phyloP scores from a whole-genome alignment of 1,140 invertebrate genomes.

The Melipona quadrifasciata region DNA sequence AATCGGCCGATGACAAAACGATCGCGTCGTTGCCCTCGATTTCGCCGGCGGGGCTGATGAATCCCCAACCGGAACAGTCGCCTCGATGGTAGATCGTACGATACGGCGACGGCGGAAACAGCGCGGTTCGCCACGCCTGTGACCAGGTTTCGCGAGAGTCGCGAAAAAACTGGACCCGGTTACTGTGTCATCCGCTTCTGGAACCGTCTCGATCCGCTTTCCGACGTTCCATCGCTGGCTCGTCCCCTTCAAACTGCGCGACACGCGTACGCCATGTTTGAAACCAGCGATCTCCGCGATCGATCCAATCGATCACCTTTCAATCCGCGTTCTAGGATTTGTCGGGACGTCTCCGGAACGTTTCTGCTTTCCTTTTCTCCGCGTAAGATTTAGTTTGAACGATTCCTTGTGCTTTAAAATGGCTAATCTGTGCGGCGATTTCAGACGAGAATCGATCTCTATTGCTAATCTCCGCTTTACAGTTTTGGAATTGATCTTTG shows the following conservation, averaged over 20 bases:
- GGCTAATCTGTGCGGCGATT: too few relatives aligned
- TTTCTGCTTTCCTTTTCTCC: background rate
- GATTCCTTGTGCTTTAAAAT: background rate
- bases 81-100: background rate
- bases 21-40: slow-evolving; percentile 59
- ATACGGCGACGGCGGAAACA: slow-evolving; percentile 26
- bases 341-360: too few relatives aligned
- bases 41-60: background rate
- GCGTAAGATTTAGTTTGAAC: background rate
- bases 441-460: too few relatives aligned
- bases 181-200: slow-evolving; percentile 41
- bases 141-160: slow-evolving; percentile 9
- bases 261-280: background rate
- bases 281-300: background rate
- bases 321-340: background rate
- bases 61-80: slow-evolving; percentile 6
- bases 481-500: too few relatives aligned
- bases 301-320: background rate
- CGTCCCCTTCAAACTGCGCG: background rate
- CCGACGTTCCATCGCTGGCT: background rate
- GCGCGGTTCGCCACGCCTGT: background rate
- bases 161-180: slow-evolving; percentile 45
- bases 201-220: slow-evolving; percentile 24
- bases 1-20: slow-evolving; percentile 54
- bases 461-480: too few relatives aligned